phyloP scores from a whole-genome alignment of 2,888 invertebrate genomes.

The Amorpha juglandis region DNA sequence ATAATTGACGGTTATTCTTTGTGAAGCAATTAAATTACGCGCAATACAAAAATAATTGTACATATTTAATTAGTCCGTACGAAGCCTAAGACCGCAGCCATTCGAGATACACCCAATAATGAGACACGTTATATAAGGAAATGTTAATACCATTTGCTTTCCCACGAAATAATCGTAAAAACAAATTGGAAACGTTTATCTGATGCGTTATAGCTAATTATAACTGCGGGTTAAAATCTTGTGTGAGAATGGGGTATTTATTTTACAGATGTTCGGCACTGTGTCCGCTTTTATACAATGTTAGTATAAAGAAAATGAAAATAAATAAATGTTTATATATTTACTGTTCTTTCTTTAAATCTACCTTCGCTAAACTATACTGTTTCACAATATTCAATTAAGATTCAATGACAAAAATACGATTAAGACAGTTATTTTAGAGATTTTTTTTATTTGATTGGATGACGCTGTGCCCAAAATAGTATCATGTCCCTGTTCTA shows the following conservation, averaged over 20 bases:
- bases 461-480: too few relatives aligned
- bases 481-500: too few relatives aligned
- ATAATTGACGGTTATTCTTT: neutral
- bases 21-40: slow-evolving; percentile 2
- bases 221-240: slow-evolving; percentile 24
- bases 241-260: neutral
- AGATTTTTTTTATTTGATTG: too few relatives aligned
- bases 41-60: slow-evolving; percentile 18
- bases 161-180: slow-evolving; percentile 32
- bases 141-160: slow-evolving; percentile 27
- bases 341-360: too few relatives aligned
- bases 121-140: slow-evolving; percentile 24
- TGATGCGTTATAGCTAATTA: slow-evolving; percentile 31
- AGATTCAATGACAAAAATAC: too few relatives aligned
- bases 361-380: too few relatives aligned
- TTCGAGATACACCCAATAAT: slow-evolving; percentile 17
- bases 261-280: too few relatives aligned
- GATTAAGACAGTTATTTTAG: too few relatives aligned
- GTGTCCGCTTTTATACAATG: too few relatives aligned
- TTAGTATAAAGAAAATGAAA: too few relatives aligned
- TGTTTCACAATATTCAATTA: too few relatives aligned
- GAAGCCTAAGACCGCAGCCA: slow-evolving; percentile 21
- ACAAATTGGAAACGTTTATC: slow-evolving; percentile 32
- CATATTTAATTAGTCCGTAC: slow-evolving; percentile 2
- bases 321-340: too few relatives aligned